phyloP scores from a whole-genome alignment of 2,888 invertebrate genomes.

The Zaprionus bogoriensis region DNA sequence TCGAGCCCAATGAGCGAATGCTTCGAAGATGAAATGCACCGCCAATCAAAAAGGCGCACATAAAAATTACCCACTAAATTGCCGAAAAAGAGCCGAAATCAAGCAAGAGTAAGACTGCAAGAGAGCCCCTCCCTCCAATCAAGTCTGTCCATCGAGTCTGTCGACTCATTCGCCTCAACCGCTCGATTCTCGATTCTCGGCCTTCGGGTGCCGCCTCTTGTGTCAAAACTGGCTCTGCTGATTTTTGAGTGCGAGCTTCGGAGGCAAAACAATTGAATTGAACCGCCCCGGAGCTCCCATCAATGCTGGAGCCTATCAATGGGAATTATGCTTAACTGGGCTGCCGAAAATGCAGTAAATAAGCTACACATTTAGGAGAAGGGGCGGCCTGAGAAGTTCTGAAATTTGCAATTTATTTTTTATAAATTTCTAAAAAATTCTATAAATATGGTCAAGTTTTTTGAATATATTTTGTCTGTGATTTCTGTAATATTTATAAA shows the following conservation, averaged over 20 bases:
- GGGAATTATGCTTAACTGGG: constrained; percentile 51
- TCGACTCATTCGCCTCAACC: background rate
- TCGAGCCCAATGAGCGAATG: constrained; percentile 28
- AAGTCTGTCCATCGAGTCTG: too few relatives aligned
- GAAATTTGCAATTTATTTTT: too few relatives aligned
- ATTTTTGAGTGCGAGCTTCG: constrained; percentile 56
- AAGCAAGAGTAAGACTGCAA: too few relatives aligned
- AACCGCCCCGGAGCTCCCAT: background rate
- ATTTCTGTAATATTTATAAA: too few relatives aligned
- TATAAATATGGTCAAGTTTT: too few relatives aligned
- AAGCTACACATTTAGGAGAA: constrained; percentile 1
- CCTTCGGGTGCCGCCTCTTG: constrained; percentile 63
- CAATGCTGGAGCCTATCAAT: constrained; percentile 31
- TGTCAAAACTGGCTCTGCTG: constrained; percentile 74
- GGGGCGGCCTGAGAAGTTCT: background rate
- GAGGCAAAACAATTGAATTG: constrained; percentile 68
- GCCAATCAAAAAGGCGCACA: constrained; percentile 77
- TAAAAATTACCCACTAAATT: constrained; percentile 66
- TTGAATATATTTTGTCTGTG: too few relatives aligned
- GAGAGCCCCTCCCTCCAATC: too few relatives aligned
- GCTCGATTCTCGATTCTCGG: background rate
- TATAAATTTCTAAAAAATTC: too few relatives aligned
- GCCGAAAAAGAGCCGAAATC: constrained; percentile 58
- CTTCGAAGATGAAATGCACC: constrained; percentile 60
- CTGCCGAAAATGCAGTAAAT: constrained; percentile 16